A percentile compares a stretch with the other conserved stretches of the same genome.
phyloP scores from a whole-genome alignment of 2,888 invertebrate genomes.

The Meghimatium bilineatum region DNA sequence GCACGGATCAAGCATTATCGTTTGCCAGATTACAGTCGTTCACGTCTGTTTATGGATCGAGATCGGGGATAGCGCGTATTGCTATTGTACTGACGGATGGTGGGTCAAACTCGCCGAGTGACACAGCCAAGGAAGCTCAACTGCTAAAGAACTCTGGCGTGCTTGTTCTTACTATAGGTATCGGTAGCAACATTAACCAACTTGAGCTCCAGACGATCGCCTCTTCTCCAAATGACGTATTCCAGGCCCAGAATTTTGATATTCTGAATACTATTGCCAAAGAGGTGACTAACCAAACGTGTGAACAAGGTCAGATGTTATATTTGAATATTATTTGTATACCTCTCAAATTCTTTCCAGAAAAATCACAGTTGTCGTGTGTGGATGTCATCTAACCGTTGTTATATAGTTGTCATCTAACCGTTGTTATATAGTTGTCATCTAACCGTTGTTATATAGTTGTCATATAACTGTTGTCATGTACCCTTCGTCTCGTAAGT shows the following conservation, averaged over 20 bases:
- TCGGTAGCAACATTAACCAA: constrained; percentile 14
- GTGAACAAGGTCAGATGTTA: constrained; percentile 4
- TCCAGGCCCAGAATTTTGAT: constrained; percentile 61
- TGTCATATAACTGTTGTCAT: no score
- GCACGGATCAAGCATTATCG: not conserved
- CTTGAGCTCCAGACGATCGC: constrained; percentile 61
- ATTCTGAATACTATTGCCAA: constrained; percentile 49
- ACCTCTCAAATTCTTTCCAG: no score
- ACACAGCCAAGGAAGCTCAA: not conserved
- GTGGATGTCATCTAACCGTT: no score
- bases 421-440: no score
- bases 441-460: no score
- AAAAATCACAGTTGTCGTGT: no score
- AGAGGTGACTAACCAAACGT: not conserved
- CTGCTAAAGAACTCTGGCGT: constrained; percentile 1
- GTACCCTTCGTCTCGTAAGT: no score
- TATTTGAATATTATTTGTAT: no score
- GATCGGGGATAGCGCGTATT: not conserved
- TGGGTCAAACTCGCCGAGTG: not conserved
- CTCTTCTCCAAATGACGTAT: constrained; percentile 60
- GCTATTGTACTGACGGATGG: constrained; percentile 32
- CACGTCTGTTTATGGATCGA: not conserved
- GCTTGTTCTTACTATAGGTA: constrained; percentile 8
- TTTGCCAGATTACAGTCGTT: not conserved
- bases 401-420: no score